phyloP scores from a whole-genome alignment of 1,140 invertebrate species.

The Drosophila jambulina region DNA sequence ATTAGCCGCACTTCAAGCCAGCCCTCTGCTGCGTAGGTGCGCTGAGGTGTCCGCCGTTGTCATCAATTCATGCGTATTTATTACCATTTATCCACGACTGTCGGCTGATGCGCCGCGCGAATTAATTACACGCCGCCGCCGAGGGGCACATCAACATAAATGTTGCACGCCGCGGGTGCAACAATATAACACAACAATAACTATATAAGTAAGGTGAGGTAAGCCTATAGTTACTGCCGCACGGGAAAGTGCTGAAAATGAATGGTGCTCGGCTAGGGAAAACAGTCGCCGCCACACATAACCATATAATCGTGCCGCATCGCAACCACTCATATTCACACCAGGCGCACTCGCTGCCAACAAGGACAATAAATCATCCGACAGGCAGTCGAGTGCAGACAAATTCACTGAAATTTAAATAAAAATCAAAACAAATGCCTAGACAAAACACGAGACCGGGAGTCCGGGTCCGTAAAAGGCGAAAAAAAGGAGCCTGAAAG shows the following conservation, averaged over 20 bases:
- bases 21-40: slow-evolving; percentile 44
- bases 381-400: slow-evolving; percentile 70
- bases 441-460: slow-evolving; percentile 58
- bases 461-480: slow-evolving; percentile 52
- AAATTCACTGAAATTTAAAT: slow-evolving; percentile 76
- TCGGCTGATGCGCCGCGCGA: slow-evolving; percentile 57
- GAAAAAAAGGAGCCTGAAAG: slow-evolving; percentile 56
- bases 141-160: slow-evolving; percentile 61
- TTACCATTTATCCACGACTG: slow-evolving; percentile 68
- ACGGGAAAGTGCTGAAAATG: slow-evolving; percentile 16
- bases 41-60: slow-evolving; percentile 58
- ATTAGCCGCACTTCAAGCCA: slow-evolving; percentile 62
- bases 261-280: slow-evolving; percentile 13
- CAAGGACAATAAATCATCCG: slow-evolving; percentile 80
- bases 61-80: slow-evolving; percentile 73
- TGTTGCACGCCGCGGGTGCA: slow-evolving; percentile 73
- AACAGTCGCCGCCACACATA: slow-evolving; percentile 34
- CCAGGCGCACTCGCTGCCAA: slow-evolving; percentile 60
- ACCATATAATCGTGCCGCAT: slow-evolving; percentile 72
- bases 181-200: slow-evolving; percentile 39
- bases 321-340: slow-evolving; percentile 75
- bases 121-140: slow-evolving; percentile 62
- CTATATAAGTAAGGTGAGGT: slow-evolving; percentile 3
- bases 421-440: slow-evolving; percentile 77
- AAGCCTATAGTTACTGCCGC: background rate